A percentile compares a stretch with the other conserved stretches of the same genome.
Conservation (phyloP, 1,140 invertebrate genomes). For the Caenorhabditis brenneri region DNA sequence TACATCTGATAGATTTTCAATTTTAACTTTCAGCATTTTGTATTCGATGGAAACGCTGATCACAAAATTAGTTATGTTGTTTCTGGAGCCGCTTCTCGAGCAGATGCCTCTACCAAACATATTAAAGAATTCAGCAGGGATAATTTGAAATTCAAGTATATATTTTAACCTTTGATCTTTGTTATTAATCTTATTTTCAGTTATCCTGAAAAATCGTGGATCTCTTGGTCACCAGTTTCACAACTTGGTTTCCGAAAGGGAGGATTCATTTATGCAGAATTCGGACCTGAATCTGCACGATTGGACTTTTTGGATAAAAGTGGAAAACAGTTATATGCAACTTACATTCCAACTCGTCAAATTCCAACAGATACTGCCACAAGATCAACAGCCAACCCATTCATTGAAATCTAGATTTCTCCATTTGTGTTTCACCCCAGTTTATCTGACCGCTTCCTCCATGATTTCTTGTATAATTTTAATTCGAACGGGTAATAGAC, state of each 20-base stretch:
- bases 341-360: not conserved
- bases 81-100: constrained; percentile 60
- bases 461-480: not conserved
- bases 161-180: not conserved
- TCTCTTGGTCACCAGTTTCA: constrained; percentile 42
- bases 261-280: constrained; percentile 52
- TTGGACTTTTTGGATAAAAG: constrained; percentile 16
- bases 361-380: not conserved
- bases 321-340: not conserved
- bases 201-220: constrained; percentile 30
- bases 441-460: not conserved
- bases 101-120: constrained; percentile 58
- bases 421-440: not conserved
- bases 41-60: not conserved
- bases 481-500: not conserved
- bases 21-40: constrained; percentile 29
- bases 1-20: not conserved
- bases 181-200: constrained; percentile 29
- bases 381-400: not conserved
- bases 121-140: constrained; percentile 47
- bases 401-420: not conserved
- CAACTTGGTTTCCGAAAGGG: constrained; percentile 56
- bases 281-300: not conserved
- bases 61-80: constrained; percentile 63
- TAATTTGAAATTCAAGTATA: constrained; percentile 49